Base-by-base conservation (phyloP, 2,113 vertebrate species). In the Prionailurus viverrinus region DNA sequence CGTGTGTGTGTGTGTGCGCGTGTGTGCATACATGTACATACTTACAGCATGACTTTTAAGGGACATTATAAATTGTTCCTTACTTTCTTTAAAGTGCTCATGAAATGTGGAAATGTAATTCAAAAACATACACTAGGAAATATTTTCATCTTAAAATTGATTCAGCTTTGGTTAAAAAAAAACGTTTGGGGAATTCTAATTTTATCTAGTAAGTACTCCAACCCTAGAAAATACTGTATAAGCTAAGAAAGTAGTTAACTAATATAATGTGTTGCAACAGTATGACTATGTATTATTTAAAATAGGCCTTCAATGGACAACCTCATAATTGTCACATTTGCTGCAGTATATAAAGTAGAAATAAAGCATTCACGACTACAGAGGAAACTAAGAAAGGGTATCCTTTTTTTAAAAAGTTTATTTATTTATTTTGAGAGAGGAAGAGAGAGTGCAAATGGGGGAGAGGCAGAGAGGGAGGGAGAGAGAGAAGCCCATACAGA, bases 251-350 rank as follows among this genome's bases (percentile, higher is more conserved):
- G 65, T 80, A 51, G 68, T 91, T 91, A 93, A 58, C 18, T 58
- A 51, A 92, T 94, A 88, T 58, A 58, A 82, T 89, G 86, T 81
- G 53, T 74, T 93, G 18, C 11, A 31, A 51, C 71, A 88, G 10
- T 27, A 53, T 71, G 81, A 78, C 87, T 74, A 82, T 68, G 41
- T 81, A 58, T 90, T 84, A 92, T 96, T 97, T 93, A 93, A 95
- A 91, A 69, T 53, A 69, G 73, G 31, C 2, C 48, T 91, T 86
- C 53, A 68, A 78, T 89, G 66, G 86, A 41, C 25, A 91, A 31
- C 73, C 41, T 97, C 90, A 80, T 94, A 94, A 79, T 81, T 94
- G 21, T 5, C n/a, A 53, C 45, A 86, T 82, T 86, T 55, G 66
- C 53, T 74, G 41, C 1, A 89, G 21, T 71, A 36, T 69, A 53